phyloP scores from a whole-genome alignment of 2,888 invertebrate genomes.

The Machimus rusticus region DNA sequence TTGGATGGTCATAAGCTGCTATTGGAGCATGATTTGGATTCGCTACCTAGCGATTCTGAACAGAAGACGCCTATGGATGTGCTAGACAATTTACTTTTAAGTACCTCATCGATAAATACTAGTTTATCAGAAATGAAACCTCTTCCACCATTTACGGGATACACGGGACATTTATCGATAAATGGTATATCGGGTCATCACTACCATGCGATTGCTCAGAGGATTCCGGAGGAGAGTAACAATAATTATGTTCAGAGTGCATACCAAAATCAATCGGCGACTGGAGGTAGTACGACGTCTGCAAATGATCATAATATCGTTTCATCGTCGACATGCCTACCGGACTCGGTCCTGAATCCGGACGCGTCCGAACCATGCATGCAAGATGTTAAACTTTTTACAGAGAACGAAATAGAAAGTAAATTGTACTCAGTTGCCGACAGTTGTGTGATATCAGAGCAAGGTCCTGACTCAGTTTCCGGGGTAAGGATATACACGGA shows the following conservation, averaged over 20 bases:
- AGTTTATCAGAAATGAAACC: constrained; percentile 83
- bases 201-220: constrained; percentile 83
- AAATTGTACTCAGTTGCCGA: constrained; percentile 66
- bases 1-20: constrained; percentile 67
- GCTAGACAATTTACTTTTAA: constrained; percentile 72
- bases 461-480: constrained; percentile 70
- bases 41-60: constrained; percentile 63
- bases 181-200: constrained; percentile 89
- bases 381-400: constrained; percentile 70
- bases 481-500: constrained; percentile 62
- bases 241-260: constrained; percentile 74
- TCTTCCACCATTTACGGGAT: constrained; percentile 85
- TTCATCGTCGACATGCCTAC: constrained; percentile 75
- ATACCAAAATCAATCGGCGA: constrained; percentile 58
- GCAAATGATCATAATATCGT: constrained; percentile 74
- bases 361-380: constrained; percentile 64
- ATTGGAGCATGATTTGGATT: constrained; percentile 68
- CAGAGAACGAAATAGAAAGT: constrained; percentile 65
- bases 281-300: not conserved
- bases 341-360: constrained; percentile 67
- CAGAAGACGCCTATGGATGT: constrained; percentile 69
- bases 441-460: constrained; percentile 63
- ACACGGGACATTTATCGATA: constrained; percentile 85
- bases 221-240: constrained; percentile 77
- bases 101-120: constrained; percentile 66